phyloP scores from a whole-genome alignment of 2,888 invertebrate genomes.

The Trypoxylon attenuatum region DNA sequence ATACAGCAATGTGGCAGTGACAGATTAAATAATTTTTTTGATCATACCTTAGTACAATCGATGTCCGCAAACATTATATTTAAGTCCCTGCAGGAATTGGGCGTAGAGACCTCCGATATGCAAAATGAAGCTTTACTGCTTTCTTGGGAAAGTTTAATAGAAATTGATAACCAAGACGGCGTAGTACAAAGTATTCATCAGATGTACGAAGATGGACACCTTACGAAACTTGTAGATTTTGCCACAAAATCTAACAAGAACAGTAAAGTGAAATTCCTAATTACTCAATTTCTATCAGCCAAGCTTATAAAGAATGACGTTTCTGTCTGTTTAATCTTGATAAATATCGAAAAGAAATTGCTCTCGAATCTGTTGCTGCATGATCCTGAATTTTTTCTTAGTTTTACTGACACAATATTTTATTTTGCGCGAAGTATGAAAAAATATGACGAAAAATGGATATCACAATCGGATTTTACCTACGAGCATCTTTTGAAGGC shows the following conservation, averaged over 20 bases:
- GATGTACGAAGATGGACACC: constrained; percentile 65
- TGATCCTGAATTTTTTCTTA: constrained; percentile 69
- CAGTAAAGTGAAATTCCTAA: constrained; percentile 49
- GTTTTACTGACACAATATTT: constrained; percentile 74
- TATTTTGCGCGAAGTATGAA: constrained; percentile 75
- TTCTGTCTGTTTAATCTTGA: constrained; percentile 64
- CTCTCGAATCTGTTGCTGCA: constrained; percentile 67
- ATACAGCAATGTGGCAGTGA: constrained; percentile 70
- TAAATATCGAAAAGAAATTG: constrained; percentile 61
- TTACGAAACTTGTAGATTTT: constrained; percentile 68
- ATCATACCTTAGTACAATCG: constrained; percentile 49
- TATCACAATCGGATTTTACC: constrained; percentile 74
- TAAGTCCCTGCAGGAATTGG: constrained; percentile 55
- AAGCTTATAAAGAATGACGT: constrained; percentile 54
- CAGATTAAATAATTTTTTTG: constrained; percentile 72
- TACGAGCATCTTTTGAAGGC: constrained; percentile 76
- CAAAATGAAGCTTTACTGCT: constrained; percentile 62
- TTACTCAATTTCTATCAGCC: constrained; percentile 53
- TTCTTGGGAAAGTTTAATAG: constrained; percentile 62
- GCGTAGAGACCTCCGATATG: constrained; percentile 48
- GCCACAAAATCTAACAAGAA: constrained; percentile 52
- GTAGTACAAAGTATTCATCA: constrained; percentile 61
- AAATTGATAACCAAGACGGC: constrained; percentile 60
- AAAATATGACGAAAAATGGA: constrained; percentile 69
- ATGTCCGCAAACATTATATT: constrained; percentile 58